These are phyloP conservation scores for Hydra vulgaris DNA, from an alignment of 30 jellyfish, hydroid and myxozoan genomes.

Conservation along the genomic window DNA sequence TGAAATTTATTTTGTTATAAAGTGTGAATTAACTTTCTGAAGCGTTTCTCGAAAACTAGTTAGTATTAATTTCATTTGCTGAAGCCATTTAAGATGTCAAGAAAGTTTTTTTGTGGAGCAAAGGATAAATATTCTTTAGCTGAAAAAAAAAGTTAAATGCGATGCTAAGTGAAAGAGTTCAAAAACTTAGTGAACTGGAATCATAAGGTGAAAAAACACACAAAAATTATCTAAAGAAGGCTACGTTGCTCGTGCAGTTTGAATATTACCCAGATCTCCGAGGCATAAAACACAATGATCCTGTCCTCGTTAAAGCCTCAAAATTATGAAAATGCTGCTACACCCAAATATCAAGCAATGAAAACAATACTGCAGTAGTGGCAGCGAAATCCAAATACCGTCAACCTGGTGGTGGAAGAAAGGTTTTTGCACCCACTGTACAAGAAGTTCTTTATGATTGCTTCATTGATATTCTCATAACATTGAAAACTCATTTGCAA, in stretches of 20 bases:
- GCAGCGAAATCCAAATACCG: constrained; percentile 11
- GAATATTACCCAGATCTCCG: constrained; percentile 32
- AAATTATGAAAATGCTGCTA: constrained; percentile 27
- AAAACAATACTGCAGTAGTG: constrained; percentile 6
- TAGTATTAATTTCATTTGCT: too few species aligned
- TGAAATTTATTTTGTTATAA: too few species aligned
- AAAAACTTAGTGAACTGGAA: constrained; percentile 19
- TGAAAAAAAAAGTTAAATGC: constrained; percentile 18
- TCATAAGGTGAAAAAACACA: constrained; percentile 19
- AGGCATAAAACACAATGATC: constrained; percentile 16
- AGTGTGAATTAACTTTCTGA: too few species aligned
- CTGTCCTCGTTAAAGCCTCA: constrained; percentile 8
- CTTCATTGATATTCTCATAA: constrained; percentile 20
- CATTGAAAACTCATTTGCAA: constrained; percentile 19
- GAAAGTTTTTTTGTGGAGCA: constrained; percentile 10
- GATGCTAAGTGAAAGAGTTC: constrained; percentile 21
- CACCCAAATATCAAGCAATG: not conserved
- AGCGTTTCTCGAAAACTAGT: too few species aligned
- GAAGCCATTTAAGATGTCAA: too few species aligned
- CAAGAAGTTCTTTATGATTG: constrained; percentile 32
- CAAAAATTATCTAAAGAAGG: constrained; percentile 23
- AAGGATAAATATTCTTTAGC: constrained; percentile 16
- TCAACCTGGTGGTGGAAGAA: constrained; percentile 39
- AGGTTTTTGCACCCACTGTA: constrained; percentile 24
- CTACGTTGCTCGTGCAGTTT: constrained; percentile 32